Evolutionary conservation across 2,113 vertebrate species (phyloP).

Genomic region (Ploceus nigricollis): DNA sequence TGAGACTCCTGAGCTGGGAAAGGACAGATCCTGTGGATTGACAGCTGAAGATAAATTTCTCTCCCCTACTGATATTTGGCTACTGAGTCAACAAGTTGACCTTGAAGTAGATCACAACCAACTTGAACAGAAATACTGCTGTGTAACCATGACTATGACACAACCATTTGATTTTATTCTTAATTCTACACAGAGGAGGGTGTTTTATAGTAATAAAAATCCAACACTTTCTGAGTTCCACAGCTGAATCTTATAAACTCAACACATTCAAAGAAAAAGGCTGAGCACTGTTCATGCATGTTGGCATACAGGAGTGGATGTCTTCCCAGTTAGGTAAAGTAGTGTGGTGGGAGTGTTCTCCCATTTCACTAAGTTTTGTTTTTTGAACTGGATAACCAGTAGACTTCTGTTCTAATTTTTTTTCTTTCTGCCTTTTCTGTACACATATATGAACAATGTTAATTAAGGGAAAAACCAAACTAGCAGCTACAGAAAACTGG

Average conservation of each 20-base stretch:
- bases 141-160: not conserved
- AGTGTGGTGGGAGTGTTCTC: not conserved
- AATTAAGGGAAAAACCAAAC: not conserved
- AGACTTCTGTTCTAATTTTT: not conserved
- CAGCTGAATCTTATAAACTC: not conserved
- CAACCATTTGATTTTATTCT: not conserved
- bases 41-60: conserved; percentile 10
- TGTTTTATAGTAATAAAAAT: not conserved
- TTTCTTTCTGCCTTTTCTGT: not conserved
- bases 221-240: not conserved
- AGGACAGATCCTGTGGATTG: conserved; percentile 31
- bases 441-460: not conserved
- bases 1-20: conserved; percentile 29
- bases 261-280: not conserved
- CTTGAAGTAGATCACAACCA: not conserved
- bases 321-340: not conserved
- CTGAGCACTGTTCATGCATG: not conserved
- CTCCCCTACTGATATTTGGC: not conserved
- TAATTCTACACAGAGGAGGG: not conserved
- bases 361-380: not conserved
- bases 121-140: not conserved
- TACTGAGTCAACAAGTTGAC: conserved; percentile 9
- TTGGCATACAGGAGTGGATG: not conserved
- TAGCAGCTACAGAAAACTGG: not conserved
- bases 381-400: not conserved